Base-by-base conservation (phyloP, 2,797 vertebrate genomes). In the Paedocypris micromegethes region DNA sequence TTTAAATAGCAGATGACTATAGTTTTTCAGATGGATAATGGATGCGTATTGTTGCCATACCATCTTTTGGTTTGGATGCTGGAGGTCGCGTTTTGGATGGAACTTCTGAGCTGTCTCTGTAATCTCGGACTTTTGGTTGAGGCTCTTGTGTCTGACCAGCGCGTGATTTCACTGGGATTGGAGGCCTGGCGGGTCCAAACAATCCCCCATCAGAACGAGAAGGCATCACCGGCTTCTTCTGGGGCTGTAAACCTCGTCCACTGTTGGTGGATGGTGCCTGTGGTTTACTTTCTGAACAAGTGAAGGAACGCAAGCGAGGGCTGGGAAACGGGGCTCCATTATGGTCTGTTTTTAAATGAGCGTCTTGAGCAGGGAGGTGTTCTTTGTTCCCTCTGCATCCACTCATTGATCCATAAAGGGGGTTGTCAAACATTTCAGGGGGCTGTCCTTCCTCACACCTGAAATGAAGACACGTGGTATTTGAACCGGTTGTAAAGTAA, bases 381-480 rank as follows among this genome's bases (percentile, higher is more conserved):
- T 96, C 93, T 82, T 90, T 94, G 78, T 72, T 65, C 56, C 84
- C 45, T 2, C 48, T 64, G 41, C 88, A 80, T 54, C 88, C 81
- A 44, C 54, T 79, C 90, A 89, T 88, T 0, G 88, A 89, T n/a
- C 91, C 95, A 0, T 99, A 99, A 0, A 99, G 86, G 0, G 96
- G 97, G 80, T 99, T 99, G 75, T 97, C 95, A n/a, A 98, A 93
- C 96, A 99, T 98, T 86, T 93, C 93, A 0, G 92, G 85, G 3
- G 70, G 56, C 42, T 75, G 83, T 0, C 78, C 82, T 2, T 89
- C 88, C 9, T 92, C 92, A 37, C 73, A 3, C 48, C 71, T 77
- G 43, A 54, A 71, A 64, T 6, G 38, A 46, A 57, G 56, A 51
- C 23, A 23, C 23, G 23, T 23, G 23, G 23, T 23, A 23, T 23